A percentile compares a stretch with the other conserved stretches of the same genome.
These are phyloP conservation scores for Puffinus mauretanicus DNA, from an alignment of 2,113 vertebrate genomes.

Conservation along the genomic window DNA sequence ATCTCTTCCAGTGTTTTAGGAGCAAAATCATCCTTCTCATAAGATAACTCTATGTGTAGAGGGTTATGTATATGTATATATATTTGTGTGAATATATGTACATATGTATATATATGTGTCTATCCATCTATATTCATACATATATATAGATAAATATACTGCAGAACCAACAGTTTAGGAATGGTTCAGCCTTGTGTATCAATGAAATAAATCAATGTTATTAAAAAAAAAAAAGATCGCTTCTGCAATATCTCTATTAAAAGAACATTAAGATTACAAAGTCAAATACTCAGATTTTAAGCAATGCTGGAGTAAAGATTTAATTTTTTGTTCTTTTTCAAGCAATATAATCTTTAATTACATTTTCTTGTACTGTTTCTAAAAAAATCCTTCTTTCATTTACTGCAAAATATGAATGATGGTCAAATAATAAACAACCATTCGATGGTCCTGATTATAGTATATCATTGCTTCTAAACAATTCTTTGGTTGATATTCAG, in stretches of 20 bases:
- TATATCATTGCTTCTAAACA: neutral
- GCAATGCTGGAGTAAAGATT: neutral
- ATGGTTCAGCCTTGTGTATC: neutral
- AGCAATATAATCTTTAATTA: neutral
- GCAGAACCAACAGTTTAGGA: neutral
- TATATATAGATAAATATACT: neutral
- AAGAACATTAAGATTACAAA: neutral
- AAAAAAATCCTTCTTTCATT: neutral
- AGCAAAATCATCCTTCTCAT: neutral
- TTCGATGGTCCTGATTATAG: neutral
- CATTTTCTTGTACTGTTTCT: neutral
- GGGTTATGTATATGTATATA: neutral
- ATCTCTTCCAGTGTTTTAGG: neutral
- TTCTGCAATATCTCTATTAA: neutral
- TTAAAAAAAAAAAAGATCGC: neutral
- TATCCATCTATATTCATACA: neutral
- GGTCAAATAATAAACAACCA: neutral
- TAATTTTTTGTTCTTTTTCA: neutral
- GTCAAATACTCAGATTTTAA: neutral
- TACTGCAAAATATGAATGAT: neutral
- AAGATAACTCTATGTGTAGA: neutral
- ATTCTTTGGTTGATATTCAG: neutral
- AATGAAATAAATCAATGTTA: neutral
- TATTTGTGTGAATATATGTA: neutral
- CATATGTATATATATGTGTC: neutral